Base-by-base conservation (phyloP, 2,797 vertebrate genomes). In the Bovichtus variegatus region DNA sequence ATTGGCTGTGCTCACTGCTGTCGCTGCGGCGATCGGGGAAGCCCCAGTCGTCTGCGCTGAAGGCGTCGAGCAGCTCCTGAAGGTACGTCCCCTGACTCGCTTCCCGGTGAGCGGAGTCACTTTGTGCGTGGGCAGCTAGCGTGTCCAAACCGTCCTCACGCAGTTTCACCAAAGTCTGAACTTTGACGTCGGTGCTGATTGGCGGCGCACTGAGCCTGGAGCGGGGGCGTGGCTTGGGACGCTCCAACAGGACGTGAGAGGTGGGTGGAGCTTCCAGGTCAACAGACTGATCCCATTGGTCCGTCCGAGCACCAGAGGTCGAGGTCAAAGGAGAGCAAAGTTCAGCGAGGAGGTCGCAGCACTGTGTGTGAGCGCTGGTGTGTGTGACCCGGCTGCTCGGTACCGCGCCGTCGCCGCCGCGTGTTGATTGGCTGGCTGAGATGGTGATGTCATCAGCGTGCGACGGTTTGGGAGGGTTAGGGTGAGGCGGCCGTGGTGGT, bases 141-240 rank as follows among this genome's bases (percentile, higher is more conserved):
- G 92, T 93, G 2, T 83, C 88, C 25, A 70, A 59, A 16, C 89
- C 81, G 63, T 95, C 92, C 1, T 95, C 95, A 2, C 93, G 92
- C 4, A 96, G 85, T 36, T 94, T 95, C 72, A 96, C 95, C 74
- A 96, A 57, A 8, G 95, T 95, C 85, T 95, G 94, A 78, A 96
- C 94, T 84, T 95, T 94, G 65, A 91, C 93, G 72, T 95, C 94
- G 87, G 75, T 91, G 90, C 87, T 71, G 70, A 93, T 23, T 18
- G 94, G 93, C 88, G 87, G 96, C 46, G 95, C 80, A 71, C 91
- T 91, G 78, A 83, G 77, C 89, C 94, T 96, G 64, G 97, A 95
- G 51, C 98, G 97, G 65, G 98, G 97, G 63, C 94, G 97, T 78
- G 97, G 97, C 89, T 94, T 96, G 21, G 98, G 98, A 43, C 88